Evolutionary conservation across 2,797 vertebrate species (phyloP), one percentile per base, ranked within the genome.

Genomic region (Danio jaintianensis): DNA sequence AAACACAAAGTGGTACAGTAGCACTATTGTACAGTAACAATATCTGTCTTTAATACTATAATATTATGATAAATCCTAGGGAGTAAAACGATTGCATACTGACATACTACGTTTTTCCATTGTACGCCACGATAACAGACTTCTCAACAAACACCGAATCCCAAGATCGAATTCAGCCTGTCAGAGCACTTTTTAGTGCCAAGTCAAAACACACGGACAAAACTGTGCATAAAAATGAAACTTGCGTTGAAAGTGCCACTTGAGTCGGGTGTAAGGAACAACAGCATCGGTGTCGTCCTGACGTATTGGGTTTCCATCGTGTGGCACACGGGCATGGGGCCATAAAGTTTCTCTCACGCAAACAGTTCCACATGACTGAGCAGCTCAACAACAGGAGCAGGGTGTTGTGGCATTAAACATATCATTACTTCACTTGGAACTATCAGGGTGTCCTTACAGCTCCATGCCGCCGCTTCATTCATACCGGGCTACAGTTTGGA

Each of bases 391-490:
- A 76, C 67, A 80, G n/a, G 56, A 76, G 59, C 42, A 50, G 77
- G 72, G 55, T 71, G 58, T 48, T 80, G 82, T 59, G 78, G 72
- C 52, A 66, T 83, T 71, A 83, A 80, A 48, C 59, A 38, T 80
- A 61, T 83, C 72, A 76, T 80, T 77, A 77, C 67, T 77, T 55
- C 79, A 64, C 78, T 62, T 68, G 70, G 63, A 83, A 75, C 67
- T 62, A 70, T 48, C 52, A 48, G 73, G 50, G 58, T 66, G 43
- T 76, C 43, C 48, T 79, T 79, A 67, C 69, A 74, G 59, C 48
- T n/a, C 38, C 0, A 58, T 22, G n/a, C 59, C 50, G 40, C 75
- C 48, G 50, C 50, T 78, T 71, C 68, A 73, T 74, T 78, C 76
- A 83, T 40, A 55, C 22, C 59, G 29, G 45, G 75, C 29, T 10